Evolutionary conservation across 35 echinoderm and acorn worm species (phyloP).

Genomic region (Lytechinus variegatus): DNA sequence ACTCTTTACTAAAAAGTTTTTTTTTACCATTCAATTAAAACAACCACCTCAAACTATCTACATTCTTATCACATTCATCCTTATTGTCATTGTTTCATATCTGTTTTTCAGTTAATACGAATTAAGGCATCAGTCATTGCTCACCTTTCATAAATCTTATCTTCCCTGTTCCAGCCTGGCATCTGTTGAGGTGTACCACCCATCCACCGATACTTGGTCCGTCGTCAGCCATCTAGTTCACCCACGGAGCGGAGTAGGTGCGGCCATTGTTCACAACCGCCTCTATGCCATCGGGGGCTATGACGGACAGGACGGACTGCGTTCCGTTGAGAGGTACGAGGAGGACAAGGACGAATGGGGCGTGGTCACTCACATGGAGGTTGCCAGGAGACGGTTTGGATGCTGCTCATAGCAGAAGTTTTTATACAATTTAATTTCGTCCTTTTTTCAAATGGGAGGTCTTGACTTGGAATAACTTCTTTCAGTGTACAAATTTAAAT

Average conservation of each 20-base stretch:
- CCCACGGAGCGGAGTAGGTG: slow-evolving; percentile 88
- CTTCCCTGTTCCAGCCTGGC: slow-evolving; percentile 62
- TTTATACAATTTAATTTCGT: too few species aligned
- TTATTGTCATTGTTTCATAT: too few species aligned
- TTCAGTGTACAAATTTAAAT: neutral
- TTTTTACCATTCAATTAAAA: too few species aligned
- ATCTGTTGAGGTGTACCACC: slow-evolving; percentile 90
- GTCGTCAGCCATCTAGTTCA: slow-evolving; percentile 55
- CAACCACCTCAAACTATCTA: too few species aligned
- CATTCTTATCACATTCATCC: too few species aligned
- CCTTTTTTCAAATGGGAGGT: too few species aligned
- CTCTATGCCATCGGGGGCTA: slow-evolving; percentile 92
- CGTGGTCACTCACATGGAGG: slow-evolving; percentile 82
- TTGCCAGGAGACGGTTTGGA: slow-evolving; percentile 80
- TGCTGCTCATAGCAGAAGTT: slow-evolving; percentile 66
- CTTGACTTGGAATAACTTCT: neutral
- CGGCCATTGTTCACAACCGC: slow-evolving; percentile 73
- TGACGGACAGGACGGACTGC: slow-evolving; percentile 78
- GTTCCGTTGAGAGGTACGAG: slow-evolving; percentile 91
- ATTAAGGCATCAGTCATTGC: neutral
- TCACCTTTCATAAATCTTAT: neutral
- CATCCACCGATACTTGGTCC: slow-evolving; percentile 73
- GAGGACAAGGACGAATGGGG: slow-evolving; percentile 84
- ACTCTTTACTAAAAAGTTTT: too few species aligned
- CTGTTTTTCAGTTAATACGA: too few species aligned